Conservation (phyloP, 2,113 vertebrate genomes). For the Paracanthobrama guichenoti region DNA sequence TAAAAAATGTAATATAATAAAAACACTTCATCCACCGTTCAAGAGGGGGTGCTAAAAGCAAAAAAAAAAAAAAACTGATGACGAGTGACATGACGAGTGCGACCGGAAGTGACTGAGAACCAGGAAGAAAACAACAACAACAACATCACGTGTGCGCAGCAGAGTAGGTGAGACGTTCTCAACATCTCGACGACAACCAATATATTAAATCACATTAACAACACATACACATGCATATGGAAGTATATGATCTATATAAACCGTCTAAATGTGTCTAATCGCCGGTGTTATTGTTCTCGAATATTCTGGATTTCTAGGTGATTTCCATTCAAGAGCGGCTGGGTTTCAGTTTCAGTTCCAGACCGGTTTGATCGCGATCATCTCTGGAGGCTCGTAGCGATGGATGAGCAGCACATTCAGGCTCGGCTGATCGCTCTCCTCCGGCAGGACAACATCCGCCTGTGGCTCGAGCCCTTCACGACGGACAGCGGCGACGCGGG, state of each 20-base stretch:
- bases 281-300: background rate
- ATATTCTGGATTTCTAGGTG: background rate
- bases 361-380: background rate
- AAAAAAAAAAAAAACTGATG: background rate
- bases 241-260: background rate
- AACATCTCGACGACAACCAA: background rate
- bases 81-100: background rate
- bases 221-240: background rate
- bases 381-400: constrained; percentile 52
- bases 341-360: constrained; percentile 39
- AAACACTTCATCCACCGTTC: background rate
- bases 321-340: background rate
- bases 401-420: constrained; percentile 85
- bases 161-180: background rate
- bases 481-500: constrained; percentile 75
- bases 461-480: constrained; percentile 91
- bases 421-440: constrained; percentile 84
- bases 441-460: constrained; percentile 86
- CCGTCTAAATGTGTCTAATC: background rate
- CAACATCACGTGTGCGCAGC: constrained; percentile 5
- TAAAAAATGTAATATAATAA: background rate
- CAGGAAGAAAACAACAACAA: constrained; percentile 14
- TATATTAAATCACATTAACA: background rate
- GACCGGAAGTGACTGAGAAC: background rate
- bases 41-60: background rate